Conservation (phyloP, 2,113 vertebrate species). For the Mobula hypostoma region DNA sequence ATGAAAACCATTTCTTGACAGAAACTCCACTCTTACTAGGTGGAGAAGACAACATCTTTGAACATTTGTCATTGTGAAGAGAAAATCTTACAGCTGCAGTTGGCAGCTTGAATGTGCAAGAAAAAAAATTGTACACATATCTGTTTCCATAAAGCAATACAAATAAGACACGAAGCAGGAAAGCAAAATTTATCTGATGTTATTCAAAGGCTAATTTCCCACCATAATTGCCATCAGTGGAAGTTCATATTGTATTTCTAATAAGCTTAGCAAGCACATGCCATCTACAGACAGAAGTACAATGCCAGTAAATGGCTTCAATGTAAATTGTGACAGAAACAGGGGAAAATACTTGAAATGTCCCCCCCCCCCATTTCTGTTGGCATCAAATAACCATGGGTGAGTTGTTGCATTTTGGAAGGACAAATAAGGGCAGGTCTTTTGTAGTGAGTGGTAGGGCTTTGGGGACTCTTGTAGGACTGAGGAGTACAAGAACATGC, state of each 20-base stretch:
- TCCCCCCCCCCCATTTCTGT: neutral
- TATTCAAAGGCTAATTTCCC: neutral
- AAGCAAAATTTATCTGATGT: neutral
- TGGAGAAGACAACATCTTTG: neutral
- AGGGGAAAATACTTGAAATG: neutral
- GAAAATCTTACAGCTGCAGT: conserved; percentile 7
- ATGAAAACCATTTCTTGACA: neutral
- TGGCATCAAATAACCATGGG: neutral
- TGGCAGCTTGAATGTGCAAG: neutral
- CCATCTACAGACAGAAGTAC: neutral
- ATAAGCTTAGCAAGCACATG: neutral
- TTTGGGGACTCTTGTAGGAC: too few relatives aligned
- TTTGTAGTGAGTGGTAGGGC: too few relatives aligned
- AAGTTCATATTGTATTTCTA: neutral
- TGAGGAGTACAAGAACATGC: too few relatives aligned
- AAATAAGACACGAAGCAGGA: neutral
- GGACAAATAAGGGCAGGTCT: too few relatives aligned
- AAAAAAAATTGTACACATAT: neutral
- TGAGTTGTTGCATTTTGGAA: too few relatives aligned
- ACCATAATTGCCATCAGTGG: neutral
- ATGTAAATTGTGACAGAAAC: neutral
- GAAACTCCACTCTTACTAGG: neutral
- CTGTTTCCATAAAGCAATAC: neutral
- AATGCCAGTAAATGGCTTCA: neutral
- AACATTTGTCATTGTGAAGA: neutral